A percentile compares a stretch with the other conserved stretches of the same genome.
phyloP scores from a whole-genome alignment of 2,113 vertebrate species.

The Octodon degus region DNA sequence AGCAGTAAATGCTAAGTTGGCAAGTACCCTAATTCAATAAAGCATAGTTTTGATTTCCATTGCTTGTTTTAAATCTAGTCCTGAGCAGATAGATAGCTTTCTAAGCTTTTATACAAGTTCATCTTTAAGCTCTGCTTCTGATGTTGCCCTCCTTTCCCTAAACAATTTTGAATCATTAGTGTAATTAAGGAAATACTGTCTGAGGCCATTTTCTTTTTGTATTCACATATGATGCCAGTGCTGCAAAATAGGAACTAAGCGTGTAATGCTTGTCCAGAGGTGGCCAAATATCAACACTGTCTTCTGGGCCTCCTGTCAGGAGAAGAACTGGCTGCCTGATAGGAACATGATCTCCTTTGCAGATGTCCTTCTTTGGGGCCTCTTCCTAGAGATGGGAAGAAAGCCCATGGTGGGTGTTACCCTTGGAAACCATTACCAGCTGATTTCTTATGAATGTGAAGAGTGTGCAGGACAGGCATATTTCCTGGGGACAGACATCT shows the following conservation, averaged over 20 bases:
- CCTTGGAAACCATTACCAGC: not conserved
- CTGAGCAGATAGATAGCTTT: conserved; percentile 45
- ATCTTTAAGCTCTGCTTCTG: conserved; percentile 85
- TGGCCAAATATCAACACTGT: conserved; percentile 13
- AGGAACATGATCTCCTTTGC: conserved; percentile 80
- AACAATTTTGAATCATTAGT: conserved; percentile 82
- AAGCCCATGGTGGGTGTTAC: not conserved
- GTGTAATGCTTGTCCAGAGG: conserved; percentile 80
- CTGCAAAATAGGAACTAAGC: conserved; percentile 90
- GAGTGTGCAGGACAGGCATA: not conserved
- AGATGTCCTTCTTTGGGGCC: conserved; percentile 85
- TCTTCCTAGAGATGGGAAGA: conserved; percentile 73
- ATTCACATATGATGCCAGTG: conserved; percentile 82
- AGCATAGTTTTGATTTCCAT: conserved; percentile 20
- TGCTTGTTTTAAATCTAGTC: conserved; percentile 69
- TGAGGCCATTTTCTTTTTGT: conserved; percentile 77
- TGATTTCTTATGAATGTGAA: not conserved
- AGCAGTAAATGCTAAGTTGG: conserved; percentile 54
- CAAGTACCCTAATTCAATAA: conserved; percentile 82
- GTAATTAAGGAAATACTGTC: conserved; percentile 85
- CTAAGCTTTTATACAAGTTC: conserved; percentile 68
- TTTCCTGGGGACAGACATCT: not conserved
- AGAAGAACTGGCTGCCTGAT: conserved; percentile 77
- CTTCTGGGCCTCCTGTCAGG: conserved; percentile 35
- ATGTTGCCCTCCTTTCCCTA: conserved; percentile 78